These are phyloP conservation scores for Caenorhabditis plicata DNA, from an alignment of 2,888 invertebrate genomes.

Conservation along the genomic window DNA sequence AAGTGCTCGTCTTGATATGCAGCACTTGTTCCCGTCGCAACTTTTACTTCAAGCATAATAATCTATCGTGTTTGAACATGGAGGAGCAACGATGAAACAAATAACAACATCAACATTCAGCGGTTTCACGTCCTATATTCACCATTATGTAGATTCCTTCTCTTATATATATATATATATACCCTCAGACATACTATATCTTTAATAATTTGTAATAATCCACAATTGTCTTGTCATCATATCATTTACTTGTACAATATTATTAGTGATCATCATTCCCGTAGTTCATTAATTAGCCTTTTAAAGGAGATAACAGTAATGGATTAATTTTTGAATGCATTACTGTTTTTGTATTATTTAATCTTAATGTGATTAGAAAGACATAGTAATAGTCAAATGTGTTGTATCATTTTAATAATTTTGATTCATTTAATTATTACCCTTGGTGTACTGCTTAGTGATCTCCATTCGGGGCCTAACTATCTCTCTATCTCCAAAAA, in stretches of 20 bases:
- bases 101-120: slow-evolving; percentile 6
- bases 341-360: no score
- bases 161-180: slow-evolving; percentile 11
- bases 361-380: slow-evolving; percentile 23
- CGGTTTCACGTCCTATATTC: slow-evolving; percentile 8
- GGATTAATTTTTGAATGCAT: no score
- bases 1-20: slow-evolving; percentile 37
- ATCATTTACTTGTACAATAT: slow-evolving; percentile 28
- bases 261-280: slow-evolving; percentile 8
- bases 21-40: slow-evolving; percentile 37
- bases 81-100: slow-evolving; percentile 2
- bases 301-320: no score
- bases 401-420: slow-evolving; percentile 2
- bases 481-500: slow-evolving; percentile 12
- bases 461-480: slow-evolving; percentile 31
- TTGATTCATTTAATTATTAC: background rate
- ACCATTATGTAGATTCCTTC: slow-evolving; percentile 9
- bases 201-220: background rate
- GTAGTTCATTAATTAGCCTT: slow-evolving; percentile 10
- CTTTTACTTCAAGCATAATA: slow-evolving; percentile 42
- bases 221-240: slow-evolving; percentile 24
- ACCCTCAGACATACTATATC: slow-evolving; percentile 7
- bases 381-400: no score
- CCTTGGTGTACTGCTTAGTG: slow-evolving; percentile 33
- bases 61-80: background rate